Percentiles rank a stretch among this genome's conserved stretches.
Conservation (phyloP, 2,113 vertebrate species). For the Syngnathus scovelli region DNA sequence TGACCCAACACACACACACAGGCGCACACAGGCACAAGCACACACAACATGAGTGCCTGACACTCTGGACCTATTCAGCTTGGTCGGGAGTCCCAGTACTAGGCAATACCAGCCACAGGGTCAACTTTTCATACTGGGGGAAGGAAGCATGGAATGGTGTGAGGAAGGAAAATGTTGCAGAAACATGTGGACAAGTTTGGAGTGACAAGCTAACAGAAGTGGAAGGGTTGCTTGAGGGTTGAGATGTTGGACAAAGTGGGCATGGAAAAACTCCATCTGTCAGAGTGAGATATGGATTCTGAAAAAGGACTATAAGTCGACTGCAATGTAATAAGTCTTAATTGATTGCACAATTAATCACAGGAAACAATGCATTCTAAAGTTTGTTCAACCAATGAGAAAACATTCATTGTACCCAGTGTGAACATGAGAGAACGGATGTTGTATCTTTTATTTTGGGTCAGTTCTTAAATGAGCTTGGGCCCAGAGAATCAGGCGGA, state of each 20-base stretch:
- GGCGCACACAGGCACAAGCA: conserved; percentile 32
- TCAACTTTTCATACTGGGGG: conserved; percentile 38
- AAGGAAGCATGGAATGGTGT: conserved; percentile 10
- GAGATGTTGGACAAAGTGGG: not conserved
- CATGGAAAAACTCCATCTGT: conserved; percentile 1
- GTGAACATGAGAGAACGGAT: too few relatives aligned
- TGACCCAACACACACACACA: conserved; percentile 58
- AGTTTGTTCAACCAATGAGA: too few relatives aligned
- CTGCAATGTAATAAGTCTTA: too few relatives aligned
- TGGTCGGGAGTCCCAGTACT: conserved; percentile 53
- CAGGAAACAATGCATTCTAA: too few relatives aligned
- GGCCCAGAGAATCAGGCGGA: too few relatives aligned
- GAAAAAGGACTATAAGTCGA: too few relatives aligned
- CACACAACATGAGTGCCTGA: conserved; percentile 21
- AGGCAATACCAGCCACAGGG: conserved; percentile 62
- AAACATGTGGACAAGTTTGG: conserved; percentile 5
- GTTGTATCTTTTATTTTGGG: too few relatives aligned
- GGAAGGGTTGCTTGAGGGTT: not conserved
- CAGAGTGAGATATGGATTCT: not conserved
- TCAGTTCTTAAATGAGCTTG: too few relatives aligned
- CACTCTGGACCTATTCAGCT: conserved; percentile 42
- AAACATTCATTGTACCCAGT: too few relatives aligned
- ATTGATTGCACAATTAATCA: too few relatives aligned
- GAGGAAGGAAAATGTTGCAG: conserved; percentile 7
- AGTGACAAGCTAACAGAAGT: conserved; percentile 1